Evolutionary conservation across 2,113 vertebrate genomes (phyloP).

Genomic region (Cathartes aura): DNA sequence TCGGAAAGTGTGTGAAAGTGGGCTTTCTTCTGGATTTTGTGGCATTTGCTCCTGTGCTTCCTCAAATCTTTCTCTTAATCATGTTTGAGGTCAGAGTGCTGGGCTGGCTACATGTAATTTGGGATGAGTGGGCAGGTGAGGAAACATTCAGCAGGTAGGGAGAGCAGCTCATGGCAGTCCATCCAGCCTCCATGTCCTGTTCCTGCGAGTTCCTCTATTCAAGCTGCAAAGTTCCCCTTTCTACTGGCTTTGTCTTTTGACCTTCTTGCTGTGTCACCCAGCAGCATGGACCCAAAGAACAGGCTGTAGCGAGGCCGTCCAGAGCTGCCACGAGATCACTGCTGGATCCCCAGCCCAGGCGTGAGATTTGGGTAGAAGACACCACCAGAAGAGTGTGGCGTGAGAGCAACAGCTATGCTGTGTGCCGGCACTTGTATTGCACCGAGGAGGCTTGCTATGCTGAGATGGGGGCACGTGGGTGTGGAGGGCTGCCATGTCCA

Average conservation of each 20-base stretch:
- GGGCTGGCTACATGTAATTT: neutral
- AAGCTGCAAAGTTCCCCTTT: neutral
- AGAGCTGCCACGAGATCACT: neutral
- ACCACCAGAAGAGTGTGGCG: accelerated
- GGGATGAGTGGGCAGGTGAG: neutral
- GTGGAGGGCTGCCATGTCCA: neutral
- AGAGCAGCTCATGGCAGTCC: neutral
- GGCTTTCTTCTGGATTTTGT: neutral
- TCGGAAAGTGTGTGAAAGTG: neutral
- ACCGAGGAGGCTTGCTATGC: accelerated
- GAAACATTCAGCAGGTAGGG: neutral
- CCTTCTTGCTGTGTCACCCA: neutral
- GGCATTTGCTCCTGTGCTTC: neutral
- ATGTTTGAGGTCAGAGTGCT: neutral
- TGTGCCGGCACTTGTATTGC: too few relatives aligned
- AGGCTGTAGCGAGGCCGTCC: accelerated
- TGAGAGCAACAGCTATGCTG: neutral
- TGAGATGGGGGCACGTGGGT: neutral
- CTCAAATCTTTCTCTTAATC: neutral
- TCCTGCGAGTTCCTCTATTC: neutral
- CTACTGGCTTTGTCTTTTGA: neutral
- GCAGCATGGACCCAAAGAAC: neutral
- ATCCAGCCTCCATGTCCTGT: neutral
- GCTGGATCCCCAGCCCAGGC: neutral
- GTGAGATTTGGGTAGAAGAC: neutral